Evolutionary conservation across 1,140 invertebrate genomes (phyloP).

Genomic region (Dermatophagoides farinae): DNA sequence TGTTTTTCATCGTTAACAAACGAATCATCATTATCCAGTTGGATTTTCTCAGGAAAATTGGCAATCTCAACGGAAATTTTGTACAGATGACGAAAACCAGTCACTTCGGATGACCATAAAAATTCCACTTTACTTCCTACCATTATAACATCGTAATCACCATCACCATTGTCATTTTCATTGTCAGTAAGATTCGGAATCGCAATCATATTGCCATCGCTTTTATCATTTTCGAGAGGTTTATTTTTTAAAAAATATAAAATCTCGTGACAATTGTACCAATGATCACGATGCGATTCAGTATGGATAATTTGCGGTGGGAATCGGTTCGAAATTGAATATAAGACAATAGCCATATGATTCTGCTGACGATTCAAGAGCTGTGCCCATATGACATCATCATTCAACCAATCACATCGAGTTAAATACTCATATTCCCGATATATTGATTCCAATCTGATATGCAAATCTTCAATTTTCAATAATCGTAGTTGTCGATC

Average conservation of each 20-base stretch:
- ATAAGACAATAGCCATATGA: conserved; percentile 39
- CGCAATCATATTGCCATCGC: background rate
- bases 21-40: background rate
- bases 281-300: conserved; percentile 43
- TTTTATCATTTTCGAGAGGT: conserved; percentile 24
- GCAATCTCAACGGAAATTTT: conserved; percentile 36
- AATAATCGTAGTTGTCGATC: background rate
- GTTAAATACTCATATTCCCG: conserved; percentile 85
- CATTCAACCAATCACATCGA: conserved; percentile 74
- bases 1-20: background rate
- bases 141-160: background rate
- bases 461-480: conserved; percentile 36
- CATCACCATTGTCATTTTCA: background rate
- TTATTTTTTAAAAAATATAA: conserved; percentile 48
- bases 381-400: conserved; percentile 72
- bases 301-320: conserved; percentile 38
- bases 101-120: conserved; percentile 78
- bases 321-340: conserved; percentile 24
- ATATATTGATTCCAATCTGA: conserved; percentile 49
- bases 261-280: conserved; percentile 79
- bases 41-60: background rate
- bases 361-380: conserved; percentile 65
- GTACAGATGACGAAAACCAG: conserved; percentile 76
- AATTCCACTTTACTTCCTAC: conserved; percentile 37
- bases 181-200: background rate